Conservation (phyloP, 2,113 vertebrate species). For the Chitala chitala region DNA sequence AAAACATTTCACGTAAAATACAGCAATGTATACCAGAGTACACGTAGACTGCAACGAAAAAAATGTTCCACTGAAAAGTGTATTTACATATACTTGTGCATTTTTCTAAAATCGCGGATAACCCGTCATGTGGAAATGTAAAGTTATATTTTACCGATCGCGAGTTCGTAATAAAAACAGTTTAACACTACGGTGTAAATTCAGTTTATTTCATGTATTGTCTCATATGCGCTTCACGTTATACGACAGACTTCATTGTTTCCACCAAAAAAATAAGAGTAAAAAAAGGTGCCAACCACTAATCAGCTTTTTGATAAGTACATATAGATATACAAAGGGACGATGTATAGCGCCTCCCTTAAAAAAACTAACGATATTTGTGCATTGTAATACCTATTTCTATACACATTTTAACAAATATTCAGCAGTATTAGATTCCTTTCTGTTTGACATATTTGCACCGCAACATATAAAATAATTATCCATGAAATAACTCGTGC, state of each 20-base stretch:
- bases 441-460: too few relatives aligned
- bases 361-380: too few relatives aligned
- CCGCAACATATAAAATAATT: too few relatives aligned
- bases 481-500: too few relatives aligned
- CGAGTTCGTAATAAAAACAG: too few relatives aligned
- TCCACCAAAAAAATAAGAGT: neutral
- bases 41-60: neutral
- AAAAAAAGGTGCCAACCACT: neutral
- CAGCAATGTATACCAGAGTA: constrained; percentile 23
- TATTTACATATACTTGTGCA: neutral
- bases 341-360: too few relatives aligned
- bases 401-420: too few relatives aligned
- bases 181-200: too few relatives aligned
- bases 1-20: constrained; percentile 26
- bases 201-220: too few relatives aligned
- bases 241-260: neutral
- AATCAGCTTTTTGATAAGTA: neutral
- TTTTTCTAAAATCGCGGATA: neutral
- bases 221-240: neutral
- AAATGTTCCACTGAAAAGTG: neutral
- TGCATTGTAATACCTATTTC: too few relatives aligned
- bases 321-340: neutral
- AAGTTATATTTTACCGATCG: constrained; percentile 7
- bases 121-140: neutral
- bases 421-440: too few relatives aligned